Evolutionary conservation across 2,797 vertebrate genomes (phyloP).

Genomic region (Oceanodroma leucorhoa): DNA sequence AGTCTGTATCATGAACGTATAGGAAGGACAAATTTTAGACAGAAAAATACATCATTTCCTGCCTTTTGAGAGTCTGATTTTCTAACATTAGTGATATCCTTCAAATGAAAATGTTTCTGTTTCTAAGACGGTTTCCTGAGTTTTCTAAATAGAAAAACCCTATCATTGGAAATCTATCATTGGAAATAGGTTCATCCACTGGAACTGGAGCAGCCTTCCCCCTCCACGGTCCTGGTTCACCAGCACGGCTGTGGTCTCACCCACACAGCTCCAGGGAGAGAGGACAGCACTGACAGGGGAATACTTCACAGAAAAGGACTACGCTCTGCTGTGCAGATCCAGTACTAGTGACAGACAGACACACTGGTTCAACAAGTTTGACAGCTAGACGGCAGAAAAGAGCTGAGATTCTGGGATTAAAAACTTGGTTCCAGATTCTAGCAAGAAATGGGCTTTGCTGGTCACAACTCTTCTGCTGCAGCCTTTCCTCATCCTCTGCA

Average conservation of each 20-base stretch:
- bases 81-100: not conserved
- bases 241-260: not conserved
- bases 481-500: not conserved
- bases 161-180: not conserved
- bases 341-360: fast-evolving
- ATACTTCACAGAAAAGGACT: not conserved
- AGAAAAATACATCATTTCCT: not conserved
- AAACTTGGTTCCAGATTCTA: not conserved
- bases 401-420: conserved; percentile 4
- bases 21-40: not conserved
- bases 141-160: not conserved
- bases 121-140: not conserved
- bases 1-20: fast-evolving
- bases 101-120: not conserved
- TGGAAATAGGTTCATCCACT: not conserved
- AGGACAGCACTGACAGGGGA: not conserved
- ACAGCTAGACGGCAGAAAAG: conserved; percentile 57
- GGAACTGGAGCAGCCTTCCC: not conserved
- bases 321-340: not conserved
- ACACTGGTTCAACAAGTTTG: not conserved
- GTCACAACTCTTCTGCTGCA: not conserved
- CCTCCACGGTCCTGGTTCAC: not conserved
- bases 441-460: not conserved
- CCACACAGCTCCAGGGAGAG: not conserved
- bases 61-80: not conserved